phyloP scores from a whole-genome alignment of 2,888 invertebrate species.

The Microplitis manilae region DNA sequence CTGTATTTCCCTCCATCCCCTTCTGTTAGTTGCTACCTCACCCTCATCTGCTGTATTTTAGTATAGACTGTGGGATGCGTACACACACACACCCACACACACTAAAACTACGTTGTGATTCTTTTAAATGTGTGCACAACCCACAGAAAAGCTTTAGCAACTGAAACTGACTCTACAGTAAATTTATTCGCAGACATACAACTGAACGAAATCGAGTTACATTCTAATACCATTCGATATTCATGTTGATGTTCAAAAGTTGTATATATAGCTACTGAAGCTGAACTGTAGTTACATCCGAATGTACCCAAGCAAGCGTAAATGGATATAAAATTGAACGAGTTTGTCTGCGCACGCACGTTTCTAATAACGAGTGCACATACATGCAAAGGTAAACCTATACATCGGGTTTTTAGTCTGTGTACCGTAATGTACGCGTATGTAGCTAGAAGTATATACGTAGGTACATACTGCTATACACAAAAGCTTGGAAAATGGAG shows the following conservation, averaged over 20 bases:
- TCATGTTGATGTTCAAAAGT: conserved; percentile 16
- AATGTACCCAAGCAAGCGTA: conserved; percentile 21
- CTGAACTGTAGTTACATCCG: conserved; percentile 22
- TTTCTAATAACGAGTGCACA: background rate
- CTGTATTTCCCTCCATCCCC: conserved; percentile 43
- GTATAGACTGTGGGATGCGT: conserved; percentile 28
- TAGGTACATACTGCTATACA: conserved; percentile 50
- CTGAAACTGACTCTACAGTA: conserved; percentile 39
- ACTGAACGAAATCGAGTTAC: conserved; percentile 23
- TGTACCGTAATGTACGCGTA: conserved; percentile 29
- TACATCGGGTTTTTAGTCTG: background rate
- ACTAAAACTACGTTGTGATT: conserved; percentile 2
- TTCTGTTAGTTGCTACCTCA: conserved; percentile 33
- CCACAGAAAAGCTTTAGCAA: conserved; percentile 36
- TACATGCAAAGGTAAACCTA: background rate
- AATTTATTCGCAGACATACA: conserved; percentile 44
- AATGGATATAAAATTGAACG: conserved; percentile 13
- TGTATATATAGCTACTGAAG: conserved; percentile 13
- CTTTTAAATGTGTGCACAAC: conserved; percentile 12
- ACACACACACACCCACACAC: conserved; percentile 16
- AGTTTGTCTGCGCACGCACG: conserved; percentile 5
- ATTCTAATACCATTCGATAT: conserved; percentile 27
- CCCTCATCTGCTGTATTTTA: conserved; percentile 43
- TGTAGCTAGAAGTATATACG: conserved; percentile 6
- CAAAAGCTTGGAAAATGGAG: conserved; percentile 66